Base-by-base conservation (phyloP, 1,140 invertebrate genomes). In the Lordiphosa collinella region DNA sequence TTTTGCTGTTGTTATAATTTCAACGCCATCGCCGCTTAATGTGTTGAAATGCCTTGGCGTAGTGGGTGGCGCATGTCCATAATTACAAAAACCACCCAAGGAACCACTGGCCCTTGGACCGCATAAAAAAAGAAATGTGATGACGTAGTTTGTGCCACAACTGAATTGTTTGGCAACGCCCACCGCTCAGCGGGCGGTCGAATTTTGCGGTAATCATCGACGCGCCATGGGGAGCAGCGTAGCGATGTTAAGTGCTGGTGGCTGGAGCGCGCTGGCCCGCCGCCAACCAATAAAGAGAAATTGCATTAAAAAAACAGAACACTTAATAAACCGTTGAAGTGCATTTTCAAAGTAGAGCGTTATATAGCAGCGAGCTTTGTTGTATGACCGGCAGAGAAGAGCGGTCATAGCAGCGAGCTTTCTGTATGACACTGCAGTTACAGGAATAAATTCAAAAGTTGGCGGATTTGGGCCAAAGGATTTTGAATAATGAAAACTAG, bases 141-240 rank as follows among this genome's bases (percentile, higher is more conserved):
- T 86, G 82, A 86, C 82, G 82, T 74, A 86, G 80, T 80, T 86
- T 67, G 68, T 61, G 68, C 48, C 22, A 47, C 65, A 71, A 55
- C 70, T 53, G 75, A 82, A 78, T 86, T 78, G 82, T 64, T 86
- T 65, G 82, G 82, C 61, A 68, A 70, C 82, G 82, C 82, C 82
- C 82, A 78, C 51, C 48, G 78, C 62, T 60, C 72, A 67, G 76
- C 65, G 36, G 56, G 82, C 38, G 64, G 46, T 68, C 65, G 46
- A 50, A 63, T 60, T 76, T 63, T 70, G 68, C 54, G 57, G 60
- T 44, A 71, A 82, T 84, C 78, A 78, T 84, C 58, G 72, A 43
- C 63, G 63, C 52, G 40, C 56, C 54, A 64, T 46, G 65, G 38
- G 25, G 29, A 4, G 43, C 22, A 14, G 16, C 25, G 4, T 14